Conservation (phyloP, 2,113 vertebrate genomes). For the Sarotherodon lohbergeri region DNA sequence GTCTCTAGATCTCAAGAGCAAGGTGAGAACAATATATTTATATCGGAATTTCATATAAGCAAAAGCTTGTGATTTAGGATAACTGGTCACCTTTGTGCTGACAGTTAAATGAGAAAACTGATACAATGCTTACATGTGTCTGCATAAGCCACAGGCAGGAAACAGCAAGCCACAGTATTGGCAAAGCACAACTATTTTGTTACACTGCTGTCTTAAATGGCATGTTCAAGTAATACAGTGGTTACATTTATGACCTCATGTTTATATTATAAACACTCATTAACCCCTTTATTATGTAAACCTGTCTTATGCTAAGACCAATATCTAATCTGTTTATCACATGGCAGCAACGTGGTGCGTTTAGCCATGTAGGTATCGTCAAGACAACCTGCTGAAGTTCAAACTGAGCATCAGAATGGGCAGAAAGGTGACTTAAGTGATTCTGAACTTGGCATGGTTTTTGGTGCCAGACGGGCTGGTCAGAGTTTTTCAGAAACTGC, state of each 20-base stretch:
- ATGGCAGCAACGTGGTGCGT: not conserved
- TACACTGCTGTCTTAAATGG: not conserved
- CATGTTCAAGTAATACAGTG: not conserved
- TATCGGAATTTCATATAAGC: not conserved
- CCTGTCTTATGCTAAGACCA: not conserved
- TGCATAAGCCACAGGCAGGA: not conserved
- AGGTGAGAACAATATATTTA: not conserved
- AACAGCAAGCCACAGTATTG: not conserved
- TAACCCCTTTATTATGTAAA: not conserved
- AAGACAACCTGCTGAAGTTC: not conserved
- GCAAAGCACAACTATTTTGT: not conserved
- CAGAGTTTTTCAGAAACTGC: not conserved
- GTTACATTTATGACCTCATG: not conserved
- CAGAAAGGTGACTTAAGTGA: not conserved
- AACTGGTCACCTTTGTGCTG: not conserved
- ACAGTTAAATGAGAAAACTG: not conserved
- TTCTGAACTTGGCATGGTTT: not conserved
- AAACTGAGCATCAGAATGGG: not conserved
- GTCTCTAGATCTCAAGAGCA: not conserved
- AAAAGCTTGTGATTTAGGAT: not conserved
- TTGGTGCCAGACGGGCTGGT: not conserved
- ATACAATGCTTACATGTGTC: not conserved
- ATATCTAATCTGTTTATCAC: not conserved
- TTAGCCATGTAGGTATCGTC: not conserved
- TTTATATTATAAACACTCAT: not conserved